Evolutionary conservation across 2,888 invertebrate species (phyloP).

Genomic region (Boloria selene): DNA sequence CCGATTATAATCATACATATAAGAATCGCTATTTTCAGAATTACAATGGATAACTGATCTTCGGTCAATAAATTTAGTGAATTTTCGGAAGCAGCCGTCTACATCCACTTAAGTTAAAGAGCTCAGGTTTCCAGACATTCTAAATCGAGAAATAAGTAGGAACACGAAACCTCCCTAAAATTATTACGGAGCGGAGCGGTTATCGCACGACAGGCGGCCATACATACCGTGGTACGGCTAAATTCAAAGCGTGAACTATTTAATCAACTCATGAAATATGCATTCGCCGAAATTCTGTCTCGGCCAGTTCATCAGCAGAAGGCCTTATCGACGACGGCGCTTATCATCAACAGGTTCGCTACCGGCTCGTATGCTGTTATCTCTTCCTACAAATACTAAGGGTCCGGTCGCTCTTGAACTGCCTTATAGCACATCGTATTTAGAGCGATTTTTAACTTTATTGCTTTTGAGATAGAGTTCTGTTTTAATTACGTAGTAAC

Average conservation of each 20-base stretch:
- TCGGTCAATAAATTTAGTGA: too few species aligned
- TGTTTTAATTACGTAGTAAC: slow-evolving; percentile 8
- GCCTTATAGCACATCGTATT: slow-evolving; percentile 44
- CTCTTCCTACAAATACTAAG: slow-evolving; percentile 79
- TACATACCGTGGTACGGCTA: slow-evolving; percentile 51
- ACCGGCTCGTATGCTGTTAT: slow-evolving; percentile 78
- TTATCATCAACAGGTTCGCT: slow-evolving; percentile 82
- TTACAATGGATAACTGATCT: too few species aligned
- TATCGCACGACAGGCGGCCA: slow-evolving; percentile 50
- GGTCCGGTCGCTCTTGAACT: slow-evolving; percentile 46
- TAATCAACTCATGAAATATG: slow-evolving; percentile 82
- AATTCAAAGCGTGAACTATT: slow-evolving; percentile 78
- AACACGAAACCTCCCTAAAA: slow-evolving; percentile 43
- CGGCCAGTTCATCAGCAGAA: slow-evolving; percentile 73
- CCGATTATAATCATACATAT: too few species aligned
- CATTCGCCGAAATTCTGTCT: slow-evolving; percentile 78
- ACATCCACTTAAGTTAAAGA: neutral
- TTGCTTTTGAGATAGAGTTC: slow-evolving; percentile 5
- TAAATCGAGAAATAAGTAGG: slow-evolving; percentile 39
- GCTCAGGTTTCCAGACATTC: slow-evolving; percentile 19
- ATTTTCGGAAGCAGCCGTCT: too few species aligned
- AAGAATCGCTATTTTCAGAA: too few species aligned
- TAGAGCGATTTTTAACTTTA: slow-evolving; percentile 44
- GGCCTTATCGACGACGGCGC: slow-evolving; percentile 78
- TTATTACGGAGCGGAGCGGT: slow-evolving; percentile 53